Evolutionary conservation across 2,113 vertebrate genomes (phyloP).

Genomic region (Fukomys damarensis): DNA sequence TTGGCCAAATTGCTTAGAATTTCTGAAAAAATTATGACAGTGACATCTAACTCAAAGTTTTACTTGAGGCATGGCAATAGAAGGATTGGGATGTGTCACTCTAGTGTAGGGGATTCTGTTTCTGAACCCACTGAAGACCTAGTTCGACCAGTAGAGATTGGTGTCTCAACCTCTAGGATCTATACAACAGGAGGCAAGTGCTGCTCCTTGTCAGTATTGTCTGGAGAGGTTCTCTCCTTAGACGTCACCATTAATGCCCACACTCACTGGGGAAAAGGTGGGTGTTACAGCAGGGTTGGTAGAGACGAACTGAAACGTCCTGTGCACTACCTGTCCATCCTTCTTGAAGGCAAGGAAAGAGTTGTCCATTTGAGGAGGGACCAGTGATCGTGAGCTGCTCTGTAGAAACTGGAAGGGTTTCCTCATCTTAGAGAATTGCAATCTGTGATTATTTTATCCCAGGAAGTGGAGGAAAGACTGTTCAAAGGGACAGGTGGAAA

Average conservation of each 20-base stretch:
- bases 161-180: not conserved
- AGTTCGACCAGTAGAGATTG: not conserved
- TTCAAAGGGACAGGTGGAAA: not conserved
- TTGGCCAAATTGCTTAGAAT: not conserved
- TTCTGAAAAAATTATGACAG: not conserved
- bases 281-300: no score
- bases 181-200: not conserved
- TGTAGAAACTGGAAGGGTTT: not conserved
- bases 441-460: not conserved
- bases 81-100: not conserved
- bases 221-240: not conserved
- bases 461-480: not conserved
- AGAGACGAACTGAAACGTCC: not conserved
- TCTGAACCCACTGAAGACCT: not conserved
- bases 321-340: not conserved
- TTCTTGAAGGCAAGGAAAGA: not conserved
- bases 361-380: not conserved
- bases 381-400: not conserved
- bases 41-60: not conserved
- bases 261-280: not conserved
- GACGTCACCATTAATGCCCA: no score
- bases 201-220: no score
- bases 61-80: not conserved
- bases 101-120: no score
- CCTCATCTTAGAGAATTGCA: not conserved